A percentile compares a stretch with the other conserved stretches of the same genome.
phyloP scores from a whole-genome alignment of 1,140 invertebrate genomes.

The Metaphire vulgaris region DNA sequence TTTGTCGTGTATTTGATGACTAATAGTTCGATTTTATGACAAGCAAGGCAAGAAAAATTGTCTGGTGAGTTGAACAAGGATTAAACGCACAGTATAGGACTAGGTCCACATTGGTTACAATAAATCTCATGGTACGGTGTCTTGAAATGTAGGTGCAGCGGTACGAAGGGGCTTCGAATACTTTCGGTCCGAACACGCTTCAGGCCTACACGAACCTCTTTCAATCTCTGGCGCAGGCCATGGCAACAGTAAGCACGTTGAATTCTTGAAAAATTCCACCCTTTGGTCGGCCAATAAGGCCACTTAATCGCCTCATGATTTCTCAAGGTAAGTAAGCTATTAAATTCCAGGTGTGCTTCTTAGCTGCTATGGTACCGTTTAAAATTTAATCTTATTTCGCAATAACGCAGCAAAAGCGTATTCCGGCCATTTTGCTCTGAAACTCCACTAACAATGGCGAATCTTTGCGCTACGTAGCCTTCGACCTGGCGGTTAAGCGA shows the following conservation, averaged over 20 bases:
- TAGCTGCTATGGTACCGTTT: not conserved
- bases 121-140: too few relatives aligned
- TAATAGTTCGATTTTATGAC: too few relatives aligned
- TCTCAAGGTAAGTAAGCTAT: not conserved
- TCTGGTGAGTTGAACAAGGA: too few relatives aligned
- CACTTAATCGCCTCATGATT: not conserved
- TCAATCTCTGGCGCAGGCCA: not conserved
- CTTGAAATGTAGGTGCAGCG: constrained; percentile 14
- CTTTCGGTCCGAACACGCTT: constrained; percentile 13
- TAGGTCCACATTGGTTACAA: too few relatives aligned
- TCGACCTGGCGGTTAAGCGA: not conserved
- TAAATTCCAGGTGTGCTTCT: constrained; percentile 1
- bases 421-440: too few relatives aligned
- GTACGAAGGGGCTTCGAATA: constrained; percentile 19
- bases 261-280: not conserved
- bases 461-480: not conserved
- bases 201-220: constrained; percentile 1
- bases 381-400: too few relatives aligned
- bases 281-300: not conserved
- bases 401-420: too few relatives aligned
- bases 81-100: too few relatives aligned
- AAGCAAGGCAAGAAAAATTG: too few relatives aligned
- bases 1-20: too few relatives aligned
- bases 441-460: too few relatives aligned
- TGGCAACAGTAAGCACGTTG: constrained; percentile 10